A percentile compares a stretch with the other conserved stretches of the same genome.
phyloP scores from a whole-genome alignment of 2,888 invertebrate species.

The Anagyrus pseudococci region DNA sequence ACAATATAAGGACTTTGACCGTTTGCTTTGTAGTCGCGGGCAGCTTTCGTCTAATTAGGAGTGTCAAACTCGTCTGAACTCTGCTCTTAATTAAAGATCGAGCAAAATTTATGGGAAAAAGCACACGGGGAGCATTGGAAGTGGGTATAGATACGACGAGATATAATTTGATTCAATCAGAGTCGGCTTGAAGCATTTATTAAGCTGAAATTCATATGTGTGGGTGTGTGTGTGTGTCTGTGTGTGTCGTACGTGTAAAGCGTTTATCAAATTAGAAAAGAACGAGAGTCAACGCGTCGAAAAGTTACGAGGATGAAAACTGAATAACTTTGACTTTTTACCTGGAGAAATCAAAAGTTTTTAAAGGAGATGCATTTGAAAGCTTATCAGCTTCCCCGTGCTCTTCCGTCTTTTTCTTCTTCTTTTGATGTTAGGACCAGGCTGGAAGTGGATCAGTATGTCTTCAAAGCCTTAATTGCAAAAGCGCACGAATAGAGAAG shows the following conservation, averaged over 20 bases:
- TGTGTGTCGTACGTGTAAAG: neutral
- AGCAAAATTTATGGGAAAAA: conserved; percentile 21
- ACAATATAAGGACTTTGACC: conserved; percentile 19
- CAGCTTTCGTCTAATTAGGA: conserved; percentile 24
- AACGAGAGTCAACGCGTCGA: conserved; percentile 4
- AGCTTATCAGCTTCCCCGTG: too few relatives aligned
- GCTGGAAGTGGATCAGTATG: too few relatives aligned
- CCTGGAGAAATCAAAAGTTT: too few relatives aligned
- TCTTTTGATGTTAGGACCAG: too few relatives aligned
- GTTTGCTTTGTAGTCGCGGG: conserved; percentile 16
- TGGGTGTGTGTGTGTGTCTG: too few relatives aligned
- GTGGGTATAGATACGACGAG: too few relatives aligned
- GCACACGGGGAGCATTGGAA: too few relatives aligned
- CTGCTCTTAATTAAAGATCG: conserved; percentile 34
- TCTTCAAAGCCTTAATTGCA: too few relatives aligned
- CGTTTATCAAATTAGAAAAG: conserved; percentile 20
- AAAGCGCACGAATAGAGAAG: too few relatives aligned
- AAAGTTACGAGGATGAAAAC: conserved; percentile 3
- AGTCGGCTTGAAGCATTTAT: conserved; percentile 16
- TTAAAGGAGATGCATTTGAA: too few relatives aligned
- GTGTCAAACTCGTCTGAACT: conserved; percentile 30
- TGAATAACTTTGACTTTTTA: conserved; percentile 20
- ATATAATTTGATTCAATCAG: conserved; percentile 19
- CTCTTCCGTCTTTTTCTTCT: too few relatives aligned
- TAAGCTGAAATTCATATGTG: neutral